phyloP scores from a whole-genome alignment of 2,113 vertebrate genomes.

The Toxotes jaculatrix region DNA sequence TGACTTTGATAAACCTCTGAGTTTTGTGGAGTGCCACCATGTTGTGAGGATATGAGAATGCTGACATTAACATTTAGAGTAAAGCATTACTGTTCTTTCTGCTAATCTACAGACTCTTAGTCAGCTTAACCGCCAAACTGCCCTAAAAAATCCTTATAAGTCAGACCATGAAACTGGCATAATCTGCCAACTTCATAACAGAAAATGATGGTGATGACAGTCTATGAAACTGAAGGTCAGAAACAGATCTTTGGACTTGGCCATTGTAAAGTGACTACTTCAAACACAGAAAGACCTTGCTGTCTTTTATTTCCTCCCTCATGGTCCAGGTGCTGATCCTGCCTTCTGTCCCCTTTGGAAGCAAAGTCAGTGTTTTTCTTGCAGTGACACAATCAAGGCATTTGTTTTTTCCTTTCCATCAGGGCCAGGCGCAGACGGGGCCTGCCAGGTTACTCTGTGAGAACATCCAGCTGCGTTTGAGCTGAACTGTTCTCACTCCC shows the following conservation, averaged over 20 bases:
- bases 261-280: background rate
- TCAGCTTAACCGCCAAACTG: too few relatives aligned
- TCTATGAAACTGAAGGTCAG: background rate
- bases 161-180: background rate
- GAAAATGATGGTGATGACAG: background rate
- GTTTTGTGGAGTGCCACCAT: too few relatives aligned
- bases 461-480: constrained; percentile 74
- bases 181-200: background rate
- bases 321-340: constrained; percentile 14
- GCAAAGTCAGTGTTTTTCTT: constrained; percentile 9
- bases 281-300: background rate
- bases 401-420: constrained; percentile 6
- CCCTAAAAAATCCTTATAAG: too few relatives aligned
- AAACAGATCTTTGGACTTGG: background rate
- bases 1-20: too few relatives aligned
- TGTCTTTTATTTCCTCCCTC: constrained; percentile 7
- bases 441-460: constrained; percentile 39
- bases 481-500: constrained; percentile 58
- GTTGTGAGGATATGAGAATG: too few relatives aligned
- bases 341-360: background rate
- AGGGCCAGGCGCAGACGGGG: background rate
- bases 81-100: background rate
- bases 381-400: constrained; percentile 38
- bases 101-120: background rate
- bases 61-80: too few relatives aligned